phyloP scores from a whole-genome alignment of 1,140 invertebrate genomes.

The Cotesia typhae region DNA sequence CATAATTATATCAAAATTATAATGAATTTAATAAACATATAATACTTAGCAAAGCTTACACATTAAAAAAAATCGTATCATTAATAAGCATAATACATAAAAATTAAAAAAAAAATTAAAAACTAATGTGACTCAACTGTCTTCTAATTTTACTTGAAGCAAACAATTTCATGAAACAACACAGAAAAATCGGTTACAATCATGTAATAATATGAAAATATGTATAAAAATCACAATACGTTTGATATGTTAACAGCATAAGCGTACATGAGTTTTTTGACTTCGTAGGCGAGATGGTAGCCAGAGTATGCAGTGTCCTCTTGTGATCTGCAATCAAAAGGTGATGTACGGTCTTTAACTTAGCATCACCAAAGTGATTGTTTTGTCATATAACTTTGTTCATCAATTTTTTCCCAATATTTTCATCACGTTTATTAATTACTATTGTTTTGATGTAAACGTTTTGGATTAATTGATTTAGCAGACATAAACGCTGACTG shows the following conservation, averaged over 20 bases:
- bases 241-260: conserved; percentile 62
- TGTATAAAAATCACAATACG: conserved; percentile 39
- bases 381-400: conserved; percentile 2
- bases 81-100: no score
- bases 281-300: conserved; percentile 98
- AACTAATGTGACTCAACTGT: no score
- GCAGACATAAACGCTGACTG: no score
- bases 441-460: no score
- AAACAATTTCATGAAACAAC: no score
- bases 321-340: conserved; percentile 78
- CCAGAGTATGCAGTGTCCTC: conserved; percentile 92
- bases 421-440: not conserved
- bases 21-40: no score
- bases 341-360: conserved; percentile 58
- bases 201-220: conserved; percentile 30
- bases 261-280: conserved; percentile 99
- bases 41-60: no score
- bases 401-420: not conserved
- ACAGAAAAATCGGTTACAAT: not conserved
- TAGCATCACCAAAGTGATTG: conserved; percentile 14
- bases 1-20: no score
- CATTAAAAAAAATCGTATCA: no score
- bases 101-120: no score
- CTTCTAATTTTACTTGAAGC: no score
- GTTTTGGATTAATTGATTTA: no score